phyloP scores from a whole-genome alignment of 2,113 vertebrate genomes.

The Vanacampus margaritifer region DNA sequence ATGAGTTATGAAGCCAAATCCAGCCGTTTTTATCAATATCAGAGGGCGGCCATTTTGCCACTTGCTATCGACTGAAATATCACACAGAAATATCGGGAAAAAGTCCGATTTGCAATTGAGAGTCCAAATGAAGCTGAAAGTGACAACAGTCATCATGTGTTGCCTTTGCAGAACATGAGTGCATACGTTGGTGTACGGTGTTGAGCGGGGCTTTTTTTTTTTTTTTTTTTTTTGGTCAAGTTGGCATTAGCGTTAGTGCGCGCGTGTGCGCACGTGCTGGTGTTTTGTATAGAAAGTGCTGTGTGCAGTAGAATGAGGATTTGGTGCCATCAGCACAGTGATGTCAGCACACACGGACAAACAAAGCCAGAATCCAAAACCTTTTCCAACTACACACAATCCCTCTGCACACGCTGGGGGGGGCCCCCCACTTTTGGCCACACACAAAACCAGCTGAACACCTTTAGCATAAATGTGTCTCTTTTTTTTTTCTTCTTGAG shows the following conservation, averaged over 20 bases:
- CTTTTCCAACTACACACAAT: slow-evolving; percentile 67
- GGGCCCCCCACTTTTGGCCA: slow-evolving; percentile 33
- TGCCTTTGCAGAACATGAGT: not conserved
- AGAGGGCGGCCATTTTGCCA: too few relatives aligned
- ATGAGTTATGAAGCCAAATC: too few relatives aligned
- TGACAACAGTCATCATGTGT: not conserved
- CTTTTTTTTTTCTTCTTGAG: too few relatives aligned
- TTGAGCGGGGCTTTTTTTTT: slow-evolving; percentile 38
- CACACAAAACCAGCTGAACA: slow-evolving; percentile 13
- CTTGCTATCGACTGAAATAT: too few relatives aligned
- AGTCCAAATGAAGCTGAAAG: not conserved
- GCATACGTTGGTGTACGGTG: slow-evolving; percentile 40
- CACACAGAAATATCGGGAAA: too few relatives aligned
- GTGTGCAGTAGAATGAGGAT: slow-evolving; percentile 78
- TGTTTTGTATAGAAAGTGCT: slow-evolving; percentile 88
- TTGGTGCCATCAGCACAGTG: slow-evolving; percentile 85
- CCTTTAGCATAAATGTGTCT: slow-evolving; percentile 1
- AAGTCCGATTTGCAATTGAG: not conserved
- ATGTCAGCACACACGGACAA: slow-evolving; percentile 77
- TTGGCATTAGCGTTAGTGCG: slow-evolving; percentile 73
- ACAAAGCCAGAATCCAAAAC: slow-evolving; percentile 75
- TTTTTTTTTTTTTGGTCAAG: slow-evolving; percentile 77
- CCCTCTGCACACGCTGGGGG: slow-evolving; percentile 50
- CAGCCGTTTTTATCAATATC: too few relatives aligned
- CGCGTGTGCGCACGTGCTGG: slow-evolving; percentile 31